Evolutionary conservation across 2,888 invertebrate species (phyloP), one percentile per base, ranked within the genome.

Genomic region (Flexamia atlantica): DNA sequence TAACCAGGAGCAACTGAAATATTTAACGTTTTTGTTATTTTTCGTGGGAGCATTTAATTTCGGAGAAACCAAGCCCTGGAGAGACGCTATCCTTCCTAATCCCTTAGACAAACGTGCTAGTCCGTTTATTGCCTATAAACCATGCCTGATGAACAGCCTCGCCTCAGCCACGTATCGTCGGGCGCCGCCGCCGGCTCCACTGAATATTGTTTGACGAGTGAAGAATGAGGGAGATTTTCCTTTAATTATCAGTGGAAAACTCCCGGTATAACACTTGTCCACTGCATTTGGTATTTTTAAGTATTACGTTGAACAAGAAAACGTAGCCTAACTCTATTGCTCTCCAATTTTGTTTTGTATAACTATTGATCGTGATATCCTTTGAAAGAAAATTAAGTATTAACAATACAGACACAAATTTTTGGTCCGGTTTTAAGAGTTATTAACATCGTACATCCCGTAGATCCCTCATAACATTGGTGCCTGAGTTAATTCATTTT

Each of bases 31-130:
- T 36, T 36, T 46, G 20, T 53, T 23, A 53, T 28, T 30, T 64
- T 28, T 64, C 28, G 28, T 30, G 12, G 17, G 30, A 64, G 64
- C 30, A 64, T 64, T 64, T 64, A 64, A 64, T 64, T 64, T 64
- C 1, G 64, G 64, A 57, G 28, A 30, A 64, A 64, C 30, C 64
- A 64, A 30, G 64, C 64, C 30, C 20, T 30, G 9, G 17, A 30
- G 57, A 28, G 28, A 30, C 30, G 64, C 28, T 30, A 64, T 64
- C 64, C 64, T 64, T 64, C 30, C 64, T 64, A 64, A 64, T 64
- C 30, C 64, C 64, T 64, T 64, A 30, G 28, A 64, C 64, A 64
- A 64, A 64, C 64, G 64, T 64, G 64, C 64, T 17, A 28, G 64
- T 3, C 12, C 17, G 28, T 64, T 64, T 64, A 64, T 64, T 28